Evolutionary conservation across 2,888 invertebrate species (phyloP).

Genomic region (Patella depressa): DNA sequence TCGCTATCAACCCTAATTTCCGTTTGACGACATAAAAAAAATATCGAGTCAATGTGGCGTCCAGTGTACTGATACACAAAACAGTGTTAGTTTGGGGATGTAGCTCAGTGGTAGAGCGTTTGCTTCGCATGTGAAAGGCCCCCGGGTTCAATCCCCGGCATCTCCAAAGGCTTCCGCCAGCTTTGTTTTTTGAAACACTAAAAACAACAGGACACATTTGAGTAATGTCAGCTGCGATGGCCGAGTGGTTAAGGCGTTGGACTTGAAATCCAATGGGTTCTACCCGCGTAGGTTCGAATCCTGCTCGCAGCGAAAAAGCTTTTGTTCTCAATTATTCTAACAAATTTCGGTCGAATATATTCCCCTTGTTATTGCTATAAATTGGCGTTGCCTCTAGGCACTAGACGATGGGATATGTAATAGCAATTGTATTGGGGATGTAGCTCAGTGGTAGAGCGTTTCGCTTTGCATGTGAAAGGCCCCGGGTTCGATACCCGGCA

Average conservation of each 20-base stretch:
- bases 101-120: constrained; percentile 6
- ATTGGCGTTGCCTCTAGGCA: too few relatives aligned
- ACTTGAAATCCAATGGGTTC: constrained; percentile 28
- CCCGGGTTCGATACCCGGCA: constrained; percentile 48
- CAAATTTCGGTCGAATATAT: too few relatives aligned
- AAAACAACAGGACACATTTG: too few relatives aligned
- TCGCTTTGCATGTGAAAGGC: constrained; percentile 49
- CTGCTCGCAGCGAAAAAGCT: neutral
- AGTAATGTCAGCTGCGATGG: constrained; percentile 16
- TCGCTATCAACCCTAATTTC: too few relatives aligned
- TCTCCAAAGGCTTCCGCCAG: neutral
- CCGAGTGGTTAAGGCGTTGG: constrained; percentile 30
- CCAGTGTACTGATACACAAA: too few relatives aligned
- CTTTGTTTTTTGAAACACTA: too few relatives aligned
- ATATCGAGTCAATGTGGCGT: too few relatives aligned
- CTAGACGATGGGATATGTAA: too few relatives aligned
- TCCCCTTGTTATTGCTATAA: too few relatives aligned
- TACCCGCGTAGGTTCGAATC: constrained; percentile 28
- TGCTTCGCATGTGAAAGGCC: constrained; percentile 6
- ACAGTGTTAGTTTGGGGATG: neutral
- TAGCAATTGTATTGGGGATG: constrained; percentile 4
- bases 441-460: constrained; percentile 31
- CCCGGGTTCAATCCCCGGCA: constrained; percentile 3
- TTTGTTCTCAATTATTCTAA: too few relatives aligned
- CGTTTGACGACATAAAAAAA: too few relatives aligned